A percentile compares a stretch with the other conserved stretches of the same genome.
Conservation (phyloP, 2,888 invertebrate species). For the Pseudococcus jackbeardsleyi region DNA sequence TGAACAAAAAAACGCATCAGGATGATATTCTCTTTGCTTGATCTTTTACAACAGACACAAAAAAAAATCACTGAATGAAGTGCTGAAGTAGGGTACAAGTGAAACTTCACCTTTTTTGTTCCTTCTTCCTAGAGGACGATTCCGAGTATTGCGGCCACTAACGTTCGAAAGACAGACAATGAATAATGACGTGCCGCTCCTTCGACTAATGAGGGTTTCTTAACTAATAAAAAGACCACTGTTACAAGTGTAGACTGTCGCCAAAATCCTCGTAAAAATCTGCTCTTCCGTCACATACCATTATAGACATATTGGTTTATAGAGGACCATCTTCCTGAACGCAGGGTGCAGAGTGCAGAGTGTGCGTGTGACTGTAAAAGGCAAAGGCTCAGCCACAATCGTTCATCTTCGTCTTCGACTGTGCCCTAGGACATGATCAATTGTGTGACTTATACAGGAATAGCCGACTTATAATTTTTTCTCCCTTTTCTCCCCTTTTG, state of each 20-base stretch:
- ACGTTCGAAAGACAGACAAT: slow-evolving; percentile 12
- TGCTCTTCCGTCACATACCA: slow-evolving; percentile 38
- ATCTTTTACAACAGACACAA: not conserved
- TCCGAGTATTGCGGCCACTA: not conserved
- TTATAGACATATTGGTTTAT: slow-evolving; percentile 16
- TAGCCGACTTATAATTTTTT: slow-evolving; percentile 48
- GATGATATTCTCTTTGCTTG: not conserved
- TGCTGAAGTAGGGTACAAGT: not conserved
- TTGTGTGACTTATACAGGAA: not conserved
- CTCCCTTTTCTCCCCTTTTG: slow-evolving; percentile 24
- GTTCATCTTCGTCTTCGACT: not conserved
- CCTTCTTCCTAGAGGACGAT: not conserved
- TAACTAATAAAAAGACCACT: slow-evolving; percentile 57
- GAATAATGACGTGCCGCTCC: slow-evolving; percentile 62
- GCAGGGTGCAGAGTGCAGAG: not conserved
- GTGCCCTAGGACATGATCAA: not conserved
- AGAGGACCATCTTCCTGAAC: not conserved
- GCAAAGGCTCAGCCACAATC: not conserved
- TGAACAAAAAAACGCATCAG: not conserved
- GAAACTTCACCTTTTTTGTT: not conserved
- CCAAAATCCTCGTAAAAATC: slow-evolving; percentile 61
- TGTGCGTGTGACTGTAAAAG: not conserved
- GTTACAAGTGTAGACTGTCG: slow-evolving; percentile 63
- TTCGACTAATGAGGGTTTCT: slow-evolving; percentile 62
- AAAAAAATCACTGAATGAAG: not conserved